Percentiles rank a stretch among this genome's conserved stretches.
Evolutionary conservation across 2,888 invertebrate genomes (phyloP).

Genomic region (Thecophora atra): DNA sequence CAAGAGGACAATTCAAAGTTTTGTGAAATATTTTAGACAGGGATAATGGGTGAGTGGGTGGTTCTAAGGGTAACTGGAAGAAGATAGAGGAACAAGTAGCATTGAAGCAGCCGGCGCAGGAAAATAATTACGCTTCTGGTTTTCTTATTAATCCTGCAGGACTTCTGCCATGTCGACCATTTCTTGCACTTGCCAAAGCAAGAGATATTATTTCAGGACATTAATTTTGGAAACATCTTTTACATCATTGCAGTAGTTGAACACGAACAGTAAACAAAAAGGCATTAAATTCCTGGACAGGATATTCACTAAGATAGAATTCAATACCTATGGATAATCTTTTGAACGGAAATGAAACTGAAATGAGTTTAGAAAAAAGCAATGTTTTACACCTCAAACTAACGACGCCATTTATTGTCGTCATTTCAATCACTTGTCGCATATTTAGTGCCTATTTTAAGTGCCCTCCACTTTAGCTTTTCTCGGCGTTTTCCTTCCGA

Average conservation of each 20-base stretch:
- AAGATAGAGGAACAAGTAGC: neutral
- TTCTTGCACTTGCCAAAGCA: neutral
- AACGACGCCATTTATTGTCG: too few species aligned
- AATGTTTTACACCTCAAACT: too few species aligned
- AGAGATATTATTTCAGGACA: neutral
- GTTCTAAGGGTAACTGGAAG: neutral
- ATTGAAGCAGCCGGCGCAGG: neutral
- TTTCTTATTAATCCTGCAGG: slow-evolving; percentile 43
- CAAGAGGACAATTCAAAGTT: slow-evolving; percentile 33
- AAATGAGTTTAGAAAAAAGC: neutral
- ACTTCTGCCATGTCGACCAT: slow-evolving; percentile 18
- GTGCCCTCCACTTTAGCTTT: neutral
- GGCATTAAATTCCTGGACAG: slow-evolving; percentile 29
- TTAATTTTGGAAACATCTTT: neutral
- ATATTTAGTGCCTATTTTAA: neutral
- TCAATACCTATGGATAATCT: neutral
- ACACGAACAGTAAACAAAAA: slow-evolving; percentile 3
- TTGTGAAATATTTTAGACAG: neutral
- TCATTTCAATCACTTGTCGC: too few species aligned
- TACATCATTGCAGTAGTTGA: neutral
- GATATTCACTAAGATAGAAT: neutral
- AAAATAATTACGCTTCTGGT: slow-evolving; percentile 44
- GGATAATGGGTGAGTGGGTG: neutral
- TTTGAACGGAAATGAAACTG: neutral
- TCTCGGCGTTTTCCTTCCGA: neutral